Base-by-base conservation (phyloP, 2,797 vertebrate species). In the Microcaecilia unicolor region DNA sequence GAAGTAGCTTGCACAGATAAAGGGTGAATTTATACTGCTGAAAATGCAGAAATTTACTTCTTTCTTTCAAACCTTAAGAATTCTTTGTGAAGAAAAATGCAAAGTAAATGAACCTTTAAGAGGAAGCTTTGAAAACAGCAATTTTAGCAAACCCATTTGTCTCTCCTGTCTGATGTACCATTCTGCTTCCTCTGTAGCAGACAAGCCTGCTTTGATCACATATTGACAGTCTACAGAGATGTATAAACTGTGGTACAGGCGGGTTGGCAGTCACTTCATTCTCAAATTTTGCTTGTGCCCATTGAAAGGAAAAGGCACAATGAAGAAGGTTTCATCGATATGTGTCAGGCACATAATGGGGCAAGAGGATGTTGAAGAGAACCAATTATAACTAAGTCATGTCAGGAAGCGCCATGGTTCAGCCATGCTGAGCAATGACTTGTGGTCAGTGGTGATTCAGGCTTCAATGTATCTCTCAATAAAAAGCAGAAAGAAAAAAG, bases 301-400 rank as follows among this genome's bases (percentile, higher is more conserved):
- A 39, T 42, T 48, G 61, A 55, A 73, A 67, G 64, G 48, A 42
- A 55, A 29, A 62, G 41, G 48, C 58, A 67, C 64, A 70, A 69
- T 69, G 43, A 58, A 36, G 42, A 64, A 59, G 50, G 60, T 54
- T 70, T 55, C 58, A 50, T 59, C 62, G 70, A 69, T 70, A 67
- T 68, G n/a, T n/a, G 67, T 73, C 62, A 67, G 67, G 70, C 70
- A 71, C 38, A 68, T 39, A 60, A 68, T n/a, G 50, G 35, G 54
- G 73, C 64, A 68, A 67, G 68, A 26, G 60, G 42, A 37, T 37
- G 64, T 42, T 10, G 51, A n/a, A n/a, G n/a, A 48, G 56, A 68
- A 25, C 46, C 13, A 48, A 34, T 49, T 64, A 50, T 64, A 39
- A 60, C 47, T 22, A 32, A 58, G 57, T 53, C 53, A 4, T 0